Base-by-base conservation (phyloP, 35 echinoderm and acorn worm genomes). In the Stichopus chloronotus region DNA sequence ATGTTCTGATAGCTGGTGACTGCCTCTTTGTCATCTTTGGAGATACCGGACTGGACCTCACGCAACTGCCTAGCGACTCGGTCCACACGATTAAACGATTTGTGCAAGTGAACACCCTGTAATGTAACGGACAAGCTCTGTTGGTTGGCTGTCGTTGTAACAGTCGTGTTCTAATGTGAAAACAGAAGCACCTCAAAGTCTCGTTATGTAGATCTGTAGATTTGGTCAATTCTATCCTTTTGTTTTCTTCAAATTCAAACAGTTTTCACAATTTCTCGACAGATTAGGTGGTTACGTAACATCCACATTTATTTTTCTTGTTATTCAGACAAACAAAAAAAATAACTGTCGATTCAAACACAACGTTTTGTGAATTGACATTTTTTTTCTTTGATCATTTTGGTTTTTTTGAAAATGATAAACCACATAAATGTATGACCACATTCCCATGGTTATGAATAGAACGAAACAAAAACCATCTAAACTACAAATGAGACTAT, bases 61-160 rank as follows among this genome's bases (percentile, higher is more conserved):
- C 97, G 79, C 24, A 99, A 92, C 56, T 99, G 97, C 19, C 97
- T 86, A 8, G 97, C 97, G 8, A 99, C 95, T 6, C 97, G 93
- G 90, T 99, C 97, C 6, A 99, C 97, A 16, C 97, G 95, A 84
- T 92, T 99, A 78, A 99, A 99, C 20, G 97, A 99, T 74, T 99
- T 99, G 92, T 99, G 97, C 52, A 99, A 89, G 68, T 96, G 95
- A 21, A 96, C 91, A 14, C 97, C 97, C 97, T 99, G 88, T 52
- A 92, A 84, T 59, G 55, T 85, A 85, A 85, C 82, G 82, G 82
- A 85, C 82, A 85, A 85, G 55, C 53, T 57, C 13, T 85, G 87
- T 72, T 90, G 69, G 9, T 72, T 20, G 87, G 69, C 16, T 85
- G 55, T 57, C 57, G 55, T 58, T 85, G 55, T 85, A 56, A 85